Evolutionary conservation across 2,113 vertebrate species (phyloP), one percentile per base, ranked within the genome.

Genomic region (Epinephelus fuscoguttatus): DNA sequence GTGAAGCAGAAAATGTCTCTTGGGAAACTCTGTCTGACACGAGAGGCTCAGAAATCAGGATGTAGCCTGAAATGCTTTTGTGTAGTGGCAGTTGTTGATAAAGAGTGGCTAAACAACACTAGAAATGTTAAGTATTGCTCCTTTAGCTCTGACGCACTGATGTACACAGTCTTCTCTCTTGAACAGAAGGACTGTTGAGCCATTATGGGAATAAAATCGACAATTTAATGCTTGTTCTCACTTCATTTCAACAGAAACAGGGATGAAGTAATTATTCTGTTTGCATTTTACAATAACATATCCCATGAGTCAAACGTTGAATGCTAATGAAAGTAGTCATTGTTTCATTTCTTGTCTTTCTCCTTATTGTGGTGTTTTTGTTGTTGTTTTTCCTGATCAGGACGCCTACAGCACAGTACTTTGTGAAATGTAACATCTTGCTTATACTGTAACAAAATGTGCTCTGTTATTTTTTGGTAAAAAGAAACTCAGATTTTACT

Each of bases 31-130:
- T 3, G 37, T 3, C 1, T 49, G 55, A 60, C 40, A 37, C 57
- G 1, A 17, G 45, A 18, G 19, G 8, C 59, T 52, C 23, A 33
- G 59, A 37, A 53, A 55, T 19, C 60, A 50, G 19, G 13, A 37
- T 50, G n/a, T 17, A 75, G 47, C 23, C 33, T 62, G 47, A 55
- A 47, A 19, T n/a, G 56, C 30, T 74, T 72, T 49, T 40, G 61
- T 72, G 60, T 45, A 8, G 33, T 2, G 25, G 57, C 45, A 18
- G 19, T 13, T 53, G 30, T 68, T n/a, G 27, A 52, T 70, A 19
- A 59, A 17, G 45, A 75, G 55, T 12, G 52, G 5, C 55, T 37
- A n/a, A 73, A 73, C 17, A 50, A 50, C 25, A 40, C 64, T 40
- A 62, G 30, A 61, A 40, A 67, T 50, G 62, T 68, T 50, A 80